Percentiles rank a stretch among this genome's conserved stretches.
Conservation (phyloP, 1,140 invertebrate species). For the Bradynema listronoti region DNA sequence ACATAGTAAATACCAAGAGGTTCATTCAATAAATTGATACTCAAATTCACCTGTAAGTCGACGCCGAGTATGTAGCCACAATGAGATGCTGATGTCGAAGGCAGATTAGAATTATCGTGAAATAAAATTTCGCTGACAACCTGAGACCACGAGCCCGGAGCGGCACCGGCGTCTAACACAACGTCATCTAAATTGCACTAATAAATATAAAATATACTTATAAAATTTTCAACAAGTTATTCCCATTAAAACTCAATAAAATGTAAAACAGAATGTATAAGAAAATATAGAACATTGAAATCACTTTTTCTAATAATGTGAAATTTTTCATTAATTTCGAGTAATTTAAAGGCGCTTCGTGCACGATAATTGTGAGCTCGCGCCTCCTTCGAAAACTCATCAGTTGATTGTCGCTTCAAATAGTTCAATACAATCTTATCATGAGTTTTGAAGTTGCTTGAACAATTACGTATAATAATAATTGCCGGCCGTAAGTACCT, state of each 20-base stretch:
- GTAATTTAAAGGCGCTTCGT: slow-evolving; percentile 87
- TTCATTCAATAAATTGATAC: no score
- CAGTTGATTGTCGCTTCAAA: no score
- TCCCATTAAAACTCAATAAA: no score
- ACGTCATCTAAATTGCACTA: background rate
- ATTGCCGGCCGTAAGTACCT: no score
- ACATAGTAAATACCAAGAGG: no score
- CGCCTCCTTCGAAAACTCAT: no score
- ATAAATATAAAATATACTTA: background rate
- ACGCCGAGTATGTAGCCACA: slow-evolving; percentile 32
- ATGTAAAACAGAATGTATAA: no score
- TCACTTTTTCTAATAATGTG: slow-evolving; percentile 71
- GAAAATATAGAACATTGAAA: background rate
- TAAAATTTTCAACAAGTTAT: slow-evolving; percentile 9
- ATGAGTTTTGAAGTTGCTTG: no score
- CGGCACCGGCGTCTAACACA: slow-evolving; percentile 82
- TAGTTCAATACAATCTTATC: no score
- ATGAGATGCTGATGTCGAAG: slow-evolving; percentile 63
- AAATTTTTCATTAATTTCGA: slow-evolving; percentile 83
- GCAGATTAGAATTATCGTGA: no score
- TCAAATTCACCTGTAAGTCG: slow-evolving; percentile 34
- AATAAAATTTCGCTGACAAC: slow-evolving; percentile 67
- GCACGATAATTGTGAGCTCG: no score
- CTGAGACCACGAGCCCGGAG: slow-evolving; percentile 89
- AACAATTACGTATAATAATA: no score